Percentiles rank a stretch among this genome's conserved stretches.
Evolutionary conservation across 1,140 invertebrate genomes (phyloP).

Genomic region (Sycobia sp.): DNA sequence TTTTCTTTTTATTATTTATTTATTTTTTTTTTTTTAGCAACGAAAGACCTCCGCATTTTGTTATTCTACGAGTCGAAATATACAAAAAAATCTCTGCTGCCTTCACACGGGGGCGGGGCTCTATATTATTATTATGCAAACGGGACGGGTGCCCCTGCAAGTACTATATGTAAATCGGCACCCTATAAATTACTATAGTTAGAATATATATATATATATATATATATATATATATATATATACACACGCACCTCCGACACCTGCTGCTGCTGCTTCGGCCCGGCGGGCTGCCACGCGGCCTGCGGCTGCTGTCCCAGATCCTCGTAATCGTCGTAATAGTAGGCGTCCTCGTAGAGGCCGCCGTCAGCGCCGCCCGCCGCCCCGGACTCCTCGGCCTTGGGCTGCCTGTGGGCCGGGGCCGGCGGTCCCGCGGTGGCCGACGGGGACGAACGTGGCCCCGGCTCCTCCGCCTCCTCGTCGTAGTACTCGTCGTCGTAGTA

Average conservation of each 20-base stretch:
- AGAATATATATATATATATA: too few species aligned
- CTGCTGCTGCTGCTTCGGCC: neutral
- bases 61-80: too few species aligned
- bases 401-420: neutral
- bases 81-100: too few species aligned
- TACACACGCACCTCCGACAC: neutral
- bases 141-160: too few species aligned
- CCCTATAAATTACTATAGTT: too few species aligned
- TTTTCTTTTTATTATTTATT: too few species aligned
- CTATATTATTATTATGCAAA: too few species aligned
- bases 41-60: too few species aligned
- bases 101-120: too few species aligned
- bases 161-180: too few species aligned
- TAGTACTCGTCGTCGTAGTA: constrained; percentile 32
- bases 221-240: too few species aligned
- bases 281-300: neutral
- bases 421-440: neutral
- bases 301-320: neutral
- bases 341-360: constrained; percentile 12
- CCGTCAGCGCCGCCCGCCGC: neutral
- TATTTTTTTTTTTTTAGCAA: too few species aligned
- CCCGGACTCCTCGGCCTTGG: neutral
- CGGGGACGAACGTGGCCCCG: neutral
- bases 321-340: constrained; percentile 30
- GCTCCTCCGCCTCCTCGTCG: constrained; percentile 17